Evolutionary conservation across 1,140 invertebrate genomes (phyloP), one percentile per base, ranked within the genome.

Genomic region (Plectrocnemia conspersa): DNA sequence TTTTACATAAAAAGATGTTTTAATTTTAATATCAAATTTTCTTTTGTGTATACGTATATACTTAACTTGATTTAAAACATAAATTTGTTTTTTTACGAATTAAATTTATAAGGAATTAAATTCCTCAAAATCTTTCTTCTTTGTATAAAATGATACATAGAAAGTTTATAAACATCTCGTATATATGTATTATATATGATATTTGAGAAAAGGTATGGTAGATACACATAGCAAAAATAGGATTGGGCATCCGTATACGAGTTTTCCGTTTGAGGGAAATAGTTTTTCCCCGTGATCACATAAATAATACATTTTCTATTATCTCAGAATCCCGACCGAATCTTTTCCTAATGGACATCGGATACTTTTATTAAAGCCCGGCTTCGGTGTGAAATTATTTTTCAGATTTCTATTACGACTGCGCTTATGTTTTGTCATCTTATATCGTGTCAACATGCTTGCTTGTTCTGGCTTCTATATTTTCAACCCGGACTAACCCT

Each of bases 281-380:
- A 27, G 29, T 50, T 50, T 48, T 27, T 50, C 19, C 15, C 15
- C 42, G 32, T 25, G 13, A 38, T 27, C 32, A 55, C 35, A 47
- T 47, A 55, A 55, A 55, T 48, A 46, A 47, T 55, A 55, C 53
- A 55, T 55, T 55, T 55, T 55, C 53, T 48, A 55, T 55, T 55
- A 47, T 46, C 36, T 45, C 21, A n/a, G 29, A 40, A 45, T 55
- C 45, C 35, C 45, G 13, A 38, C 33, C 32, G 47, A 50, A 50
- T 50, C 42, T 55, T 55, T 36, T 55, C 53, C 45, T 55, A 55
- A 55, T 55, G 53, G 53, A 36, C 44, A 48, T 46, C 45, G 53
- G 53, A 46, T 55, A 40, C 45, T 55, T 55, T 55, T 47, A 47
- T 55, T 29, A 46, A 46, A 38, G 53, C 44, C 33, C 13, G n/a